phyloP scores from a whole-genome alignment of 2,888 invertebrate species.

The Cynaeus angustus region DNA sequence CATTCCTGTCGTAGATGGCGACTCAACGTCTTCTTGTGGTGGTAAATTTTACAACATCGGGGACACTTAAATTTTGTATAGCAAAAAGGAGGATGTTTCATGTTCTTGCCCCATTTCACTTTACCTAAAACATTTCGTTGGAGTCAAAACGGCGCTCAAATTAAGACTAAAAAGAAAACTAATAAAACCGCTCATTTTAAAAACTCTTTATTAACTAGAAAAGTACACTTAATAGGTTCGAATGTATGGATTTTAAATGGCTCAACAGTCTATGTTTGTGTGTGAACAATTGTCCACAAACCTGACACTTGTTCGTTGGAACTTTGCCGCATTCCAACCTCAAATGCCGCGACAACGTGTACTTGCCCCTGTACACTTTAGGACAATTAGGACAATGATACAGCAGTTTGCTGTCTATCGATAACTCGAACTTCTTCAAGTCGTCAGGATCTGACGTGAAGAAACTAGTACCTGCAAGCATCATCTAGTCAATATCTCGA shows the following conservation, averaged over 20 bases:
- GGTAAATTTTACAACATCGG: slow-evolving; percentile 72
- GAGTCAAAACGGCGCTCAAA: slow-evolving; percentile 5
- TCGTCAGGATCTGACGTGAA: slow-evolving; percentile 46
- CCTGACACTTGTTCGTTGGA: slow-evolving; percentile 62
- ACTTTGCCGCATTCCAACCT: slow-evolving; percentile 71
- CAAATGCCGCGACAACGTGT: slow-evolving; percentile 68
- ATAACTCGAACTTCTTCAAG: slow-evolving; percentile 50
- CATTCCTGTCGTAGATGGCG: slow-evolving; percentile 73
- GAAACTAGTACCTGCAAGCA: slow-evolving; percentile 44
- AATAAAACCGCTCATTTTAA: slow-evolving; percentile 5
- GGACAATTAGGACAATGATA: slow-evolving; percentile 64
- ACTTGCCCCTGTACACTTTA: slow-evolving; percentile 65
- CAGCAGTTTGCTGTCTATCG: slow-evolving; percentile 52
- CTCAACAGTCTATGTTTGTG: slow-evolving; percentile 65
- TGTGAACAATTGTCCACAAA: slow-evolving; percentile 65
- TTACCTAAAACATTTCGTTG: slow-evolving; percentile 44
- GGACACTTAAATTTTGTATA: slow-evolving; percentile 66
- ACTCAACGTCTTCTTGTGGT: slow-evolving; percentile 72
- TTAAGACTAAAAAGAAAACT: neutral
- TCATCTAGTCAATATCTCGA: slow-evolving; percentile 41
- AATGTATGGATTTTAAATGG: slow-evolving; percentile 63
- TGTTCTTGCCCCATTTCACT: slow-evolving; percentile 29
- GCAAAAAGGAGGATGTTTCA: slow-evolving; percentile 33
- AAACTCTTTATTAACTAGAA: slow-evolving; percentile 3
- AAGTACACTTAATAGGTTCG: slow-evolving; percentile 44